Evolutionary conservation across 2,888 invertebrate genomes (phyloP).

Genomic region (Euzetes globulus): DNA sequence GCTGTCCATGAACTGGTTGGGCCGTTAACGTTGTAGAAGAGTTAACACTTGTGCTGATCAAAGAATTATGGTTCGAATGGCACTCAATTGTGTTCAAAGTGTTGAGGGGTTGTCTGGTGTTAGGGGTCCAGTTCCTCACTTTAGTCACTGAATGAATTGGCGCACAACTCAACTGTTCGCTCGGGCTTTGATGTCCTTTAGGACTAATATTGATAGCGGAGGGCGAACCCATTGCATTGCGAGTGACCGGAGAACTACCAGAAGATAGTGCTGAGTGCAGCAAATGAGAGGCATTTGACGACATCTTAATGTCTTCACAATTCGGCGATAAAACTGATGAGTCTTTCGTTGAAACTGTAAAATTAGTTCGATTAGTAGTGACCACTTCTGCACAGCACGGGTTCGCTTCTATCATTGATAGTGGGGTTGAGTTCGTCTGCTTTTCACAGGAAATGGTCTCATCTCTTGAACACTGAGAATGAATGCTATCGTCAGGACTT

Average conservation of each 20-base stretch:
- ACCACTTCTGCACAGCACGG: constrained; percentile 16
- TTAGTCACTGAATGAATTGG: constrained; percentile 19
- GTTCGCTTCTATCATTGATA: constrained; percentile 22
- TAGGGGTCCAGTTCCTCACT: constrained; percentile 20
- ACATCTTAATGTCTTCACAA: constrained; percentile 18
- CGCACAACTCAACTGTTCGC: constrained; percentile 3
- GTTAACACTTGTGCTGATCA: constrained; percentile 9
- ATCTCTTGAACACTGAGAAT: constrained; percentile 26
- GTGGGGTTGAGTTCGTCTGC: neutral
- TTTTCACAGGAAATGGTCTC: constrained; percentile 4
- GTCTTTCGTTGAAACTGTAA: neutral
- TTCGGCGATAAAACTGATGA: constrained; percentile 13
- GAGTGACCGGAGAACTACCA: constrained; percentile 18
- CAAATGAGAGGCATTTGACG: neutral
- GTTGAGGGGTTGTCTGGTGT: constrained; percentile 2
- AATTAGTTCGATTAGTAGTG: neutral
- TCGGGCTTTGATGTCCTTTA: constrained; percentile 30
- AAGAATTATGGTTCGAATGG: constrained; percentile 9
- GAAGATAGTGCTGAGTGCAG: constrained; percentile 17
- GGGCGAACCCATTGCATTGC: constrained; percentile 16
- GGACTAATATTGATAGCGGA: constrained; percentile 25
- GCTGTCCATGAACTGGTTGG: constrained; percentile 18
- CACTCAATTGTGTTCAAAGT: constrained; percentile 20
- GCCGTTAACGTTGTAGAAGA: neutral
- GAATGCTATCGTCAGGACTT: constrained; percentile 25